Evolutionary conservation across 2,797 vertebrate genomes (phyloP).

Genomic region (Epinephelus malabaricus): DNA sequence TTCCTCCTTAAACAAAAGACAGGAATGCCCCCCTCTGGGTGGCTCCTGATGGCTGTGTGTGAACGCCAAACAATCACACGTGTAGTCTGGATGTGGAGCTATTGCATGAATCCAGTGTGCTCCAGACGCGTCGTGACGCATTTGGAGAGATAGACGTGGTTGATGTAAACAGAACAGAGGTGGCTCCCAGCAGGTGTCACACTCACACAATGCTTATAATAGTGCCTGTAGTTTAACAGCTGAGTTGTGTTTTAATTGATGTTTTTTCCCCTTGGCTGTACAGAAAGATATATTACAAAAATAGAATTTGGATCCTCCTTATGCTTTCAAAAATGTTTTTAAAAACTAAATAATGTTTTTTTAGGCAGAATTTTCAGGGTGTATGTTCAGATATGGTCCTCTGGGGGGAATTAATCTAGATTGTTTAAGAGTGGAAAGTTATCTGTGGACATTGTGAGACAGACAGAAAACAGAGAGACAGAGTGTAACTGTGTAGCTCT

Average conservation of each 20-base stretch:
- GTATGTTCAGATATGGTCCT: background rate
- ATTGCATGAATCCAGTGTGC: slow-evolving; percentile 50
- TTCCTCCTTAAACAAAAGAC: slow-evolving; percentile 95
- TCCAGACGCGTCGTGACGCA: slow-evolving; percentile 76
- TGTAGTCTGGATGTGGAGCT: slow-evolving; percentile 74
- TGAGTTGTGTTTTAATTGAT: slow-evolving; percentile 40
- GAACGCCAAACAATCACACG: slow-evolving; percentile 77
- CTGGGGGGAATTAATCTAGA: background rate
- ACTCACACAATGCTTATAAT: slow-evolving; percentile 71
- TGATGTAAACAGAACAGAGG: slow-evolving; percentile 72
- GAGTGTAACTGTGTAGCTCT: slow-evolving; percentile 38
- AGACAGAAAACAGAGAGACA: slow-evolving; percentile 31
- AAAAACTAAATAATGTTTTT: background rate
- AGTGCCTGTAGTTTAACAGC: slow-evolving; percentile 18
- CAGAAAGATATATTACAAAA: slow-evolving; percentile 2
- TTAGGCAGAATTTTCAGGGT: background rate
- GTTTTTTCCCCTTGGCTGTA: slow-evolving; percentile 10
- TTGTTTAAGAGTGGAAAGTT: slow-evolving; percentile 9
- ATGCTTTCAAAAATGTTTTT: background rate
- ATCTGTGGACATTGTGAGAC: slow-evolving; percentile 17
- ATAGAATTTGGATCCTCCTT: background rate
- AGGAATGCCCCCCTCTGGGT: slow-evolving; percentile 80
- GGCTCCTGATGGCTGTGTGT: slow-evolving; percentile 71
- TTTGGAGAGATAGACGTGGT: slow-evolving; percentile 58
- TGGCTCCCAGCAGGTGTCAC: slow-evolving; percentile 82